Base-by-base conservation (phyloP, 2,113 vertebrate genomes). In the Triplophysa siluroides region DNA sequence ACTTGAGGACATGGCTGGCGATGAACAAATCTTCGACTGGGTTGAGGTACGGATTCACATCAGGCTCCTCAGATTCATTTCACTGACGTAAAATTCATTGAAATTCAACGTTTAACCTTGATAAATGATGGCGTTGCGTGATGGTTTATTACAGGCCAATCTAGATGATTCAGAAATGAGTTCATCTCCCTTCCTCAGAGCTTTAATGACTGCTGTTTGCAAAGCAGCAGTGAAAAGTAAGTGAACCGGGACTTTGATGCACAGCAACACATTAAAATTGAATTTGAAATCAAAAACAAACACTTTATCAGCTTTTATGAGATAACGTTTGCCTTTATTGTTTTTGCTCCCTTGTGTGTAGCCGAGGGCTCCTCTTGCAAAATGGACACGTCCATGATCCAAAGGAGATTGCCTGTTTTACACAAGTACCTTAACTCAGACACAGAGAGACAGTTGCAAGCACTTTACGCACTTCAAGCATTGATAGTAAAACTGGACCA, bases 391-490 rank as follows among this genome's bases (percentile, higher is more conserved):
- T 90, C 94, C 90, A 95, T 96, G 78, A 96, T 99, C 93, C 96
- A 98, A 88, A 96, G 93, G 89, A 95, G 97, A 87, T 94, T 99
- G 92, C 96, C 96, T 73, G 96, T 99, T 89, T 94, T 99, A 91
- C 95, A 98, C 90, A 99, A 99, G 93, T 99, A 99, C 95, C 94
- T 99, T 88, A 97, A 98, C 94, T 97, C 96, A 69, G 96, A 99
- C 89, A 98, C 96, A 67, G 97, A 98, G 94, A 95, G 96, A 94
- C 96, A 99, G 91, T 95, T 99, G 90, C 97, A 99, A 98, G 98
- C 97, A 98, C 98, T 99, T 97, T 99, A 99, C 94, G 97, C 98
- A 95, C 96, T 99, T 94, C 98, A 99, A 92, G 95, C 95, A 85
- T 95, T 98, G 89, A 94, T 99, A 91, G 96, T 99, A 89, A 93